These are phyloP conservation scores for Gorsachius magnificus DNA, from an alignment of 2,797 vertebrate species.

Conservation along the genomic window DNA sequence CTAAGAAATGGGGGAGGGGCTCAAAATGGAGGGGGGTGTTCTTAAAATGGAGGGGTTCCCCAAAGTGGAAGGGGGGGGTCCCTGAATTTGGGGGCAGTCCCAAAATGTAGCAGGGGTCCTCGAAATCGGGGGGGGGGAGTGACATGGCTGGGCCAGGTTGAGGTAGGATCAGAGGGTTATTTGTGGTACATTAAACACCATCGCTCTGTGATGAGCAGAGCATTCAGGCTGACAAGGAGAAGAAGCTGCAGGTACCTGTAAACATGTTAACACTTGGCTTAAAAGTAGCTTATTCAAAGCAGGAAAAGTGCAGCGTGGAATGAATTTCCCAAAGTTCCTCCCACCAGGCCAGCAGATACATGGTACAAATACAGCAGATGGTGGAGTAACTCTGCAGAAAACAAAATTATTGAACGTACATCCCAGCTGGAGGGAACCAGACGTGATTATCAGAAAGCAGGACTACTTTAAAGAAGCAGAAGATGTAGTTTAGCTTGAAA, in stretches of 20 bases:
- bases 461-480: not conserved
- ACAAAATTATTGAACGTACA: not conserved
- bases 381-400: slow-evolving; percentile 5
- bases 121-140: too few species aligned
- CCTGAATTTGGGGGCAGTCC: too few species aligned
- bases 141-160: too few species aligned
- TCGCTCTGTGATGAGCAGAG: not conserved
- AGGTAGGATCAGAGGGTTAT: too few species aligned
- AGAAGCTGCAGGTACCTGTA: not conserved
- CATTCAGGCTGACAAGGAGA: not conserved
- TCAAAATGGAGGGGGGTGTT: too few species aligned
- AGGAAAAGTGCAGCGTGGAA: not conserved
- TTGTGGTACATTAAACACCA: not conserved
- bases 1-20: too few species aligned
- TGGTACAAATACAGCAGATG: not conserved
- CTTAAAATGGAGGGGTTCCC: too few species aligned
- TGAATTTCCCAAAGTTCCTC: not conserved
- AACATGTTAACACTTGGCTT: not conserved
- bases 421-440: not conserved
- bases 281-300: not conserved
- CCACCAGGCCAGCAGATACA: not conserved
- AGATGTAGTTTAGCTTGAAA: not conserved
- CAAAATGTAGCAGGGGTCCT: too few species aligned
- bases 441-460: not conserved
- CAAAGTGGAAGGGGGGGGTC: too few species aligned